Conservation (phyloP, 1,140 invertebrate species). For the Lasioglossum albipes region DNA sequence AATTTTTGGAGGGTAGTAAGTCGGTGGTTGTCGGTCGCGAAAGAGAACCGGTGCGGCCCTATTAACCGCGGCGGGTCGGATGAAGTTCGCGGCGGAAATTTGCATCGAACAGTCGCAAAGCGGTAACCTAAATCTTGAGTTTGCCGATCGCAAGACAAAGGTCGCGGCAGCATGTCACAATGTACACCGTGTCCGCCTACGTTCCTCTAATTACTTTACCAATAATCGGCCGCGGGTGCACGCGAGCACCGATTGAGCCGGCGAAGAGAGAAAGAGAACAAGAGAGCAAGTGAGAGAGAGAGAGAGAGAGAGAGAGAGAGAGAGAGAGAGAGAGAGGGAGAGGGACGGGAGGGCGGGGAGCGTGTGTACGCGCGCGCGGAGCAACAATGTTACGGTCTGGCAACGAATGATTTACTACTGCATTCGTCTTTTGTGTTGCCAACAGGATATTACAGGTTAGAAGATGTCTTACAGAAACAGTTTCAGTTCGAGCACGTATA, state of each 20-base stretch:
- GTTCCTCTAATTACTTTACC: conserved; percentile 65
- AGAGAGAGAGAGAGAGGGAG: no score
- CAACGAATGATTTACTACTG: no score
- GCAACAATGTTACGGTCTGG: no score
- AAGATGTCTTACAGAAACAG: no score
- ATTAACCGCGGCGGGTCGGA: neutral
- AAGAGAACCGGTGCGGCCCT: conserved; percentile 10
- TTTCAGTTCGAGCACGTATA: no score
- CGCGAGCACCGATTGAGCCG: conserved; percentile 51
- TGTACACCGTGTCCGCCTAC: conserved; percentile 39
- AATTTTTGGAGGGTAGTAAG: neutral
- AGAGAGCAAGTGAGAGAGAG: no score
- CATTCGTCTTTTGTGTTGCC: no score
- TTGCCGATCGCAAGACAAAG: conserved; percentile 55
- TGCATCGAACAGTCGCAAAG: conserved; percentile 37
- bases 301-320: no score
- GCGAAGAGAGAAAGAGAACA: no score
- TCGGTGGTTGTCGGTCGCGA: neutral
- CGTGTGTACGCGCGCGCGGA: no score
- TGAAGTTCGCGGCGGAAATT: conserved; percentile 22
- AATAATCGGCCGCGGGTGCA: conserved; percentile 59
- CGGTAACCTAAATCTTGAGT: conserved; percentile 58
- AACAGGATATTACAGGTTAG: no score
- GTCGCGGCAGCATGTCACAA: conserved; percentile 45
- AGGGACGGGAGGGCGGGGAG: no score